Percentiles rank a stretch among this genome's conserved stretches.
These are phyloP conservation scores for Lepidonotus clava DNA, from an alignment of 2,888 invertebrate species.

Conservation along the genomic window DNA sequence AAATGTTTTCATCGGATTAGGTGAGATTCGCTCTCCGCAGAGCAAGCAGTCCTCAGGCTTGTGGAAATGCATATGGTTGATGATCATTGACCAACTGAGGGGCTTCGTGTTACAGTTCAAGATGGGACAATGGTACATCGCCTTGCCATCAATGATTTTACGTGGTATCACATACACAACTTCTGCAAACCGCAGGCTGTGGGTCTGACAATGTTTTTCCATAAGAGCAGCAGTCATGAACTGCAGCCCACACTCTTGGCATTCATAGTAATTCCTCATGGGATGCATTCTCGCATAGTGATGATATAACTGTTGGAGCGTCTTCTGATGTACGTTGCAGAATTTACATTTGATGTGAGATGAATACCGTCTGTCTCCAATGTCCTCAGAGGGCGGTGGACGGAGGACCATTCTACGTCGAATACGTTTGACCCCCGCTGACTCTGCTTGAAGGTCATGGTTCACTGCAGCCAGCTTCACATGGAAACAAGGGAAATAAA, in stretches of 20 bases:
- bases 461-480: neutral
- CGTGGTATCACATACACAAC: neutral
- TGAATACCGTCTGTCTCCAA: neutral
- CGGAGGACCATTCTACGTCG: neutral
- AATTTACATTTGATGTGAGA: constrained; percentile 18
- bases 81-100: neutral
- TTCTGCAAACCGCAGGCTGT: neutral
- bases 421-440: neutral
- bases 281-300: neutral
- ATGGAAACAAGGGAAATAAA: neutral
- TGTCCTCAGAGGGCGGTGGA: neutral
- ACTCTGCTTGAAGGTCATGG: neutral
- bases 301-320: neutral
- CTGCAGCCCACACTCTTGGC: neutral
- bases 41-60: neutral
- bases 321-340: neutral
- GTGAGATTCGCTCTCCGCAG: constrained; percentile 11
- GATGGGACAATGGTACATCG: neutral
- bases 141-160: neutral
- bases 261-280: neutral
- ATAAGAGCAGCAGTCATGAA: neutral
- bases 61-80: constrained; percentile 36
- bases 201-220: neutral
- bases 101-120: neutral
- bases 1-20: constrained; percentile 17